Conservation (phyloP, 2,888 invertebrate genomes). For the Lutraria lutraria region DNA sequence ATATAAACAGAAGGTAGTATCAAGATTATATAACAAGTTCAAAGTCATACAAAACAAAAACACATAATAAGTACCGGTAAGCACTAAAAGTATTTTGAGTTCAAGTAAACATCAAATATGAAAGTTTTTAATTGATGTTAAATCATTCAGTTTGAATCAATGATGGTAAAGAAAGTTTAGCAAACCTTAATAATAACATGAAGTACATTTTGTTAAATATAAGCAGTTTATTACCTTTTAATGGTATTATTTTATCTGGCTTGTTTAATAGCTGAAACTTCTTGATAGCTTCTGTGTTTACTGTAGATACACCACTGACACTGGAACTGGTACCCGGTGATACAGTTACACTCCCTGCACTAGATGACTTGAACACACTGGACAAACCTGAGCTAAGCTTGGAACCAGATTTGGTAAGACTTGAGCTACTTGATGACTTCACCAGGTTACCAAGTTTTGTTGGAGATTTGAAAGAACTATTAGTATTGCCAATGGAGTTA, state of each 20-base stretch:
- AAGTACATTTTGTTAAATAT: neutral
- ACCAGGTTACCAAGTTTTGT: slow-evolving; percentile 47
- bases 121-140: neutral
- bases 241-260: slow-evolving; percentile 75
- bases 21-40: too few relatives aligned
- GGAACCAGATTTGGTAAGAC: slow-evolving; percentile 49
- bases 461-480: slow-evolving; percentile 53
- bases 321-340: slow-evolving; percentile 34
- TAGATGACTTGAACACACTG: slow-evolving; percentile 47
- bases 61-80: too few relatives aligned
- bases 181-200: neutral
- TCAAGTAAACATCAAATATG: too few relatives aligned
- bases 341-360: slow-evolving; percentile 33
- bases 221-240: slow-evolving; percentile 70
- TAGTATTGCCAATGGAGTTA: slow-evolving; percentile 34
- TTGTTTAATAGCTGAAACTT: slow-evolving; percentile 67
- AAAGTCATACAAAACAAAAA: too few relatives aligned
- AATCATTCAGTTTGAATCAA: neutral
- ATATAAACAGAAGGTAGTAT: neutral
- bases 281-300: slow-evolving; percentile 62
- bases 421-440: slow-evolving; percentile 45
- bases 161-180: neutral
- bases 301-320: slow-evolving; percentile 5
- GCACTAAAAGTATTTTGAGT: too few relatives aligned
- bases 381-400: slow-evolving; percentile 49